Base-by-base conservation (phyloP, 2,113 vertebrate species). In the Myxocyprinus asiaticus region DNA sequence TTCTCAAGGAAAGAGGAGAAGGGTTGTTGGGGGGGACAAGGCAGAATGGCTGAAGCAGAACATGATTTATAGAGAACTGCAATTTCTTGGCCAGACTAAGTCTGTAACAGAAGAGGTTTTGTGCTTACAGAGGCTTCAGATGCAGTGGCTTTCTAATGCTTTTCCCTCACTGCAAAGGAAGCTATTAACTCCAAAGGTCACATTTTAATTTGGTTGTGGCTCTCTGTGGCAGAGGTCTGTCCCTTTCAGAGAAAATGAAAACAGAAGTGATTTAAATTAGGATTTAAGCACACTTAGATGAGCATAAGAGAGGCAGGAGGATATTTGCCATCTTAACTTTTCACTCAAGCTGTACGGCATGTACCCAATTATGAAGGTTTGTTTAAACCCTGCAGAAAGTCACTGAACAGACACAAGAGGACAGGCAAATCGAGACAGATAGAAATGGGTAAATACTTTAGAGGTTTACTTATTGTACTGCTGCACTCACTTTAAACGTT, bases 111-210 rank as follows among this genome's bases (percentile, higher is more conserved):
- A 75, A 75, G 63, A 45, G 66, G 81, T 65, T 82, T 75, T 68
- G 65, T 67, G 70, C 78, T n/a, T 55, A 59, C 65, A 48, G 65
- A 65, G 81, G 15, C 53, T 67, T 33, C 64, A 74, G 47, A 78
- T 43, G 70, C 70, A 9, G 17, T 12, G 12, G 81, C 58, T 75
- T 68, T 81, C 79, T 33, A 33, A 33, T 33, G 22, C 22, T 3
- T 33, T 33, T 33, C 22, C 65, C 64, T 75, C n/a, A n/a, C 44
- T 51, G 58, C 45, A 33, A 51, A 79, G 55, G 42, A 84, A 84
- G 80, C 82, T 12, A 84, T 82, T 82, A 82, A 86, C 82, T 82
- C 73, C 68, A 80, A 79, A 69, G 77, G 80, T 80, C 77, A 66
- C 43, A 50, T 79, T 84, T 82, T 84, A 82, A 84, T 82, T 82